Evolutionary conservation across 1,140 invertebrate genomes (phyloP), one percentile per base, ranked within the genome.

Genomic region (Chrysoperla carnea): DNA sequence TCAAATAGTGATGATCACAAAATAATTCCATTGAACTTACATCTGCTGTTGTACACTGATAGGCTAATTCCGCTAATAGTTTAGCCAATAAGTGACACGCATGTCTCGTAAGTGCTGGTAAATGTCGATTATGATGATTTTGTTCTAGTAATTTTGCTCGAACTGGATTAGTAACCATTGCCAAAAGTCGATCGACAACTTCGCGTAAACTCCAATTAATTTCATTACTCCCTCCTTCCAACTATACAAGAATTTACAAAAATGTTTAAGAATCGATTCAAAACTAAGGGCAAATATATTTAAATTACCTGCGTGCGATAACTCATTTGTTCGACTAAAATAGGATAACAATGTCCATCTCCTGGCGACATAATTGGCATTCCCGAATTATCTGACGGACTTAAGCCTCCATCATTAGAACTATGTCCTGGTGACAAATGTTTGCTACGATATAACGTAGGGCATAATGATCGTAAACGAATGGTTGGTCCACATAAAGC

Each of bases 51-150:
- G 66, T 78, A 5, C 80, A 80, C 51, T 85, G 81, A 41, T 81
- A 78, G 0, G 89, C 79, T 36, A 97, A 68, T 66, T 96, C 92
- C 5, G 87, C 84, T 23, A 95, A 72, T 1, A 94, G 76, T 37
- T 86, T 71, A 0, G 83, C 80, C 35, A 92, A 58, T 14, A 96
- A 68, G 52, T 88, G 80, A 56, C 88, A 93, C 49, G 87, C 85
- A 60, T 84, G 83, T 43, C 79, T 72, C 0, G 91, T 76, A 0
- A 95, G 62, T 45, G 72, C 67, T 8, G 66, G 56, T 27, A 78
- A 62, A 45, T 71, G 70, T 1, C 67, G 59, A 9, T 63, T 60
- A 43, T 67, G 65, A 49, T 79, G 73, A 33, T 9, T 33, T 33
- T 9, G 8, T 47, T 70, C 65, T 37, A 67, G 66, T 15, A 84